These are phyloP conservation scores for Machimus rusticus DNA, from an alignment of 2,888 invertebrate genomes.

Conservation along the genomic window DNA sequence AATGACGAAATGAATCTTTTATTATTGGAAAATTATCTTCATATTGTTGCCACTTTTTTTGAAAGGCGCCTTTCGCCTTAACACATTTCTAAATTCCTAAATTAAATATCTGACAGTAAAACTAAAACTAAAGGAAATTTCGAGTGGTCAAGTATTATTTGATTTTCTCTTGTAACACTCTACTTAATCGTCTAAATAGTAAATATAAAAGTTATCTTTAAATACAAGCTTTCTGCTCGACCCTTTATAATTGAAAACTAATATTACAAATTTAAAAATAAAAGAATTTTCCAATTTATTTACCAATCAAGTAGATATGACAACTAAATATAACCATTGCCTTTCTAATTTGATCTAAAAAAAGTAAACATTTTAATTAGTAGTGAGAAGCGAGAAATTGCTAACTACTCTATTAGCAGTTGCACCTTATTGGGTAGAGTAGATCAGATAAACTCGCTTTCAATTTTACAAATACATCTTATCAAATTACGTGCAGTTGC, in stretches of 20 bases:
- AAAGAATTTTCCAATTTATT: neutral
- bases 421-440: neutral
- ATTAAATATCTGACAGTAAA: no score
- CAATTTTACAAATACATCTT: neutral
- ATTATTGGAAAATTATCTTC: no score
- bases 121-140: neutral
- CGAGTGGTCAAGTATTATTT: neutral
- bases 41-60: no score
- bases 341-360: neutral
- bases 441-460: neutral
- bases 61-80: no score
- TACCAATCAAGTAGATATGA: no score
- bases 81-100: no score
- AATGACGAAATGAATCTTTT: no score
- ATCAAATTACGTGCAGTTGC: neutral
- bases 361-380: neutral
- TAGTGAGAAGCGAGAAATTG: neutral
- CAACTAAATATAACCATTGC: neutral
- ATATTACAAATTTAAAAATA: no score
- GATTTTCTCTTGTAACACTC: neutral
- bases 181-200: neutral
- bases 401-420: neutral
- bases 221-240: neutral
- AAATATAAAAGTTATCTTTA: neutral
- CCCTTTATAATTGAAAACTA: neutral